phyloP scores from a whole-genome alignment of 2,797 vertebrate species.

The Babyrousa celebensis region DNA sequence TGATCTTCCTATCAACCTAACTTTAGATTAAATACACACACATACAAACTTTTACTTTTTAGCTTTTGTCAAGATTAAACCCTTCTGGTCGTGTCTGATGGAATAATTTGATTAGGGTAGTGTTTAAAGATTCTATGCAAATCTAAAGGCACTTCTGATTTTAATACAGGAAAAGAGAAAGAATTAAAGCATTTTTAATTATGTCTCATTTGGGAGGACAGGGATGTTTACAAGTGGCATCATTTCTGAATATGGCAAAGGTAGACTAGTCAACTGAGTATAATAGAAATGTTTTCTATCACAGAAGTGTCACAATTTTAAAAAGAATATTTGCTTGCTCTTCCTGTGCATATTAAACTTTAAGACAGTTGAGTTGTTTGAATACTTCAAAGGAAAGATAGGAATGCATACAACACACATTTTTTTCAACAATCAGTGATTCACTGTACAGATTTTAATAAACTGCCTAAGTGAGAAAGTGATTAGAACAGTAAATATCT shows the following conservation, averaged over 20 bases:
- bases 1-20: conserved; percentile 77
- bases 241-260: conserved; percentile 12
- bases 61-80: conserved; percentile 81
- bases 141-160: conserved; percentile 74
- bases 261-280: not conserved
- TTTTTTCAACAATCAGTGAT: conserved; percentile 28
- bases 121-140: conserved; percentile 77
- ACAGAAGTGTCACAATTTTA: not conserved
- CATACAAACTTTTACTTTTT: conserved; percentile 65
- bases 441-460: not conserved
- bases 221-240: conserved; percentile 6
- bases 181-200: conserved; percentile 67
- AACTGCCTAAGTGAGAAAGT: not conserved
- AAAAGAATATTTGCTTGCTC: conserved; percentile 29
- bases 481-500: not conserved
- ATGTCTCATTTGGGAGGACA: conserved; percentile 56
- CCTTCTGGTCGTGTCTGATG: conserved; percentile 48
- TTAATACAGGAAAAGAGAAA: conserved; percentile 72
- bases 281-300: not conserved
- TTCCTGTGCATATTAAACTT: not conserved
- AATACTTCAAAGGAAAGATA: not conserved
- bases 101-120: conserved; percentile 78
- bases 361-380: conserved; percentile 37
- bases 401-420: not conserved
- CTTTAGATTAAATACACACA: conserved; percentile 76